Base-by-base conservation (phyloP, 2,888 invertebrate genomes). In the Syrphus vitripennis region DNA sequence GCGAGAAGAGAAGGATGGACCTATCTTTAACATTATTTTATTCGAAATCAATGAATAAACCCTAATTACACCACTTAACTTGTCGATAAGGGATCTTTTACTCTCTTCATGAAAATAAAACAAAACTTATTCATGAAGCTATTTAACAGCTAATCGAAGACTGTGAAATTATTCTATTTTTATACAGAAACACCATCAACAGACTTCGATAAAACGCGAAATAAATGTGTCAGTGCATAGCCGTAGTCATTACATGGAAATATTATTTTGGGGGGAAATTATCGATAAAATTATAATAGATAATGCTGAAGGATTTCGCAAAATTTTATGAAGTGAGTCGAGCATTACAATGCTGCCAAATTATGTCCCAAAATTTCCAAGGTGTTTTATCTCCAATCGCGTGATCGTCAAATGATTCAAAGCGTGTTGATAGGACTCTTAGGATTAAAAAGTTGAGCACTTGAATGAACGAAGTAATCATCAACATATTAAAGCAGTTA, bases 1-100 rank as follows among this genome's bases (percentile, higher is more conserved):
- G 40, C n/a, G 61, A n/a, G 34, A 48, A n/a, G 48, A 65, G 7
- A 42, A 81, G 50, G 31, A 80, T 10, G 45, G 12, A 14, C 31
- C n/a, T 59, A 69, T 70, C 84, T 61, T 71, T 61, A 77, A 50
- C 29, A 26, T 80, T 48, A 71, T 75, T 84, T 65, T 71, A 61
- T 81, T 81, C 55, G 71, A 76, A 84, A 84, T 84, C 81, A 76
- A 81, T 84, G 84, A 81, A 84, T 81, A 77, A 76, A 53, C 67
- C 84, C 59, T 84, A 84, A 84, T 81, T 84, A 77, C 81, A 69
- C 29, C 70, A 83, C 80, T 83, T 83, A 83, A 72, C 67, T 61
- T 50, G 42, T 21, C 81, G 81, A 84, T 84, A 84, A 77, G 76
- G 55, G 70, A 80, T 84, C 78, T 78, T 29, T 57, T 61, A 21